phyloP scores from a whole-genome alignment of 2,113 vertebrate genomes.

The Vombatus ursinus region DNA sequence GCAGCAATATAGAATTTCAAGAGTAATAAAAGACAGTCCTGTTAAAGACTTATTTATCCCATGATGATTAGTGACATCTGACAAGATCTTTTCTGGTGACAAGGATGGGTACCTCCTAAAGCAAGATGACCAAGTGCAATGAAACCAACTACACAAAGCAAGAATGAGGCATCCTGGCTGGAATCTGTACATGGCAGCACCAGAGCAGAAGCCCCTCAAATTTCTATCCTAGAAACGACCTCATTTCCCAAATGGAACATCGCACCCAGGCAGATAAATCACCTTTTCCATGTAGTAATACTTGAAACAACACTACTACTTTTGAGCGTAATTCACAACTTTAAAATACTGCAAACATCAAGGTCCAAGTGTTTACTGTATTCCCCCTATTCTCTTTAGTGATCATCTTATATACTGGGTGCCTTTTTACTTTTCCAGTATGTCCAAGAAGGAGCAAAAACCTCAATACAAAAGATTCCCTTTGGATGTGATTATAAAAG shows the following conservation, averaged over 20 bases:
- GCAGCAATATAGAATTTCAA: neutral
- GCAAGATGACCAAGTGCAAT: neutral
- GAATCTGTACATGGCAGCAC: neutral
- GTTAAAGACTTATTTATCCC: neutral
- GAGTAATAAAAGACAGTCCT: neutral
- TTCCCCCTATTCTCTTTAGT: neutral
- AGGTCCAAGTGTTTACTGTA: neutral
- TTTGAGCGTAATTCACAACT: neutral
- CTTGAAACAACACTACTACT: neutral
- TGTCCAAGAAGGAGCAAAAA: neutral
- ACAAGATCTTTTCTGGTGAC: neutral
- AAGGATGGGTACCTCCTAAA: neutral
- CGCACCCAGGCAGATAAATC: neutral
- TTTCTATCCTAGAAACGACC: neutral
- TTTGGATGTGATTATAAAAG: neutral
- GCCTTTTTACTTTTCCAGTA: neutral
- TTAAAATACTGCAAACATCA: neutral
- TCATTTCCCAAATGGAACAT: neutral
- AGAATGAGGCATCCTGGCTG: neutral
- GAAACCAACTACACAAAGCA: neutral
- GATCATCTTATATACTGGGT: neutral
- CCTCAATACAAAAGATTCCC: neutral
- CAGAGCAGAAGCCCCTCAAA: neutral
- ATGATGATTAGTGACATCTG: neutral
- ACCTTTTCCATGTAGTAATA: neutral